Evolutionary conservation across 2,113 vertebrate species (phyloP), one percentile per base, ranked within the genome.

Genomic region (Crotalus tigris): DNA sequence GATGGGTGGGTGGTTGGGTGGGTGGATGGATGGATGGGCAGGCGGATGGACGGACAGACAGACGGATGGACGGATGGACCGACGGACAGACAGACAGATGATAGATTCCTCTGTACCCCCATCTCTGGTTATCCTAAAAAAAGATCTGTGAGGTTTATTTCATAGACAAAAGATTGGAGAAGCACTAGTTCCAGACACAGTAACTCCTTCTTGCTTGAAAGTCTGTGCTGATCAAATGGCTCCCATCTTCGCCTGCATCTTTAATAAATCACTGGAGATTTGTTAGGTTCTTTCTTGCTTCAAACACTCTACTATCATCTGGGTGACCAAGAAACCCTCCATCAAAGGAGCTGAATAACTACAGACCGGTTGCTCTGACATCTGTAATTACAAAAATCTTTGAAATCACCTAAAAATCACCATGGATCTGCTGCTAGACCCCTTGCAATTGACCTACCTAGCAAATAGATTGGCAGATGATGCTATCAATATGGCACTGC

Each of bases 51-150:
- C 44, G 3, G 44, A 44, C 44, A 4, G 44, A 44, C 44, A 44
- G 44, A 44, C 3, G 44, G 44, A 44, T 1, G 24, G 23, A 3
- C 0, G 24, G 59, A 4, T 0, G 10, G 59, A 11, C 1, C 1
- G 59, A 3, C 7, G 4, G 59, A 12, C 0, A 4, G 59, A 12
- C 2, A 3, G 26, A 23, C 1, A 23, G 57, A 58, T 23, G 1
- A 53, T 23, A 12, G 61, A 13, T 29, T 8, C 26, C 26, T 64
- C 26, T 64, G 3, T 64, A 4, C 26, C 11, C 11, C 13, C 29
- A 64, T 0, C 11, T 13, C 26, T 64, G 61, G 26, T n/a, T 29
- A n/a, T 13, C n/a, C 61, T 64, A 64, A 11, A 64, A 64, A 64
- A 64, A n/a, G 11, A 64, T 64, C 4, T 64, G 11, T 12, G n/a